Conservation (phyloP, 2,888 invertebrate genomes). For the Ypsolopha scabrella region DNA sequence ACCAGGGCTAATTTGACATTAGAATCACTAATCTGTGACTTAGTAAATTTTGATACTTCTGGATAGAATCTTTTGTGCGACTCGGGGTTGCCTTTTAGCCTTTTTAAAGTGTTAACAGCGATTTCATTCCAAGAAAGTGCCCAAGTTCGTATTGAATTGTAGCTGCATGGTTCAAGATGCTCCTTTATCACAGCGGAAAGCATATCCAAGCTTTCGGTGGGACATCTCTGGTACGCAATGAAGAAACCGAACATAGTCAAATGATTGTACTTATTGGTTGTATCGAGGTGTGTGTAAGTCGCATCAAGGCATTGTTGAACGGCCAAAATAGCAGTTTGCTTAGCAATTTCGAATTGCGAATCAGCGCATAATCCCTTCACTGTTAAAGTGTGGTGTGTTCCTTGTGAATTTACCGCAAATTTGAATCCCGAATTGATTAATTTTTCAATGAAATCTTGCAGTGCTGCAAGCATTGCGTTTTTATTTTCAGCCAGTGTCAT, state of each 20-base stretch:
- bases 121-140: slow-evolving; percentile 22
- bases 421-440: slow-evolving; percentile 3
- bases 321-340: slow-evolving; percentile 63
- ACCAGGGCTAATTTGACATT: slow-evolving; percentile 57
- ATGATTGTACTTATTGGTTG: no score
- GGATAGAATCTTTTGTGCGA: slow-evolving; percentile 35
- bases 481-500: slow-evolving; percentile 60
- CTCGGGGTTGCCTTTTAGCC: slow-evolving; percentile 13
- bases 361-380: slow-evolving; percentile 60
- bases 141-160: slow-evolving; percentile 4
- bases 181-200: slow-evolving; percentile 25
- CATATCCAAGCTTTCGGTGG: slow-evolving; percentile 18
- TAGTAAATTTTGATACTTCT: slow-evolving; percentile 24
- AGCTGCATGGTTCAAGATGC: slow-evolving; percentile 8
- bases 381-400: slow-evolving; percentile 37
- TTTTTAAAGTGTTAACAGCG: slow-evolving; percentile 18
- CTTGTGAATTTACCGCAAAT: slow-evolving; percentile 8
- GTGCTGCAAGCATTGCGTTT: slow-evolving; percentile 47
- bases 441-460: slow-evolving; percentile 25
- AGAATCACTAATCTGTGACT: slow-evolving; percentile 17
- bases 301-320: slow-evolving; percentile 20
- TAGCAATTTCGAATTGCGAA: slow-evolving; percentile 60
- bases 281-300: slow-evolving; percentile 5
- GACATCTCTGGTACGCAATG: slow-evolving; percentile 40
- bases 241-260: no score